phyloP scores from a whole-genome alignment of 2,113 vertebrate species.

The Cynocephalus volans region DNA sequence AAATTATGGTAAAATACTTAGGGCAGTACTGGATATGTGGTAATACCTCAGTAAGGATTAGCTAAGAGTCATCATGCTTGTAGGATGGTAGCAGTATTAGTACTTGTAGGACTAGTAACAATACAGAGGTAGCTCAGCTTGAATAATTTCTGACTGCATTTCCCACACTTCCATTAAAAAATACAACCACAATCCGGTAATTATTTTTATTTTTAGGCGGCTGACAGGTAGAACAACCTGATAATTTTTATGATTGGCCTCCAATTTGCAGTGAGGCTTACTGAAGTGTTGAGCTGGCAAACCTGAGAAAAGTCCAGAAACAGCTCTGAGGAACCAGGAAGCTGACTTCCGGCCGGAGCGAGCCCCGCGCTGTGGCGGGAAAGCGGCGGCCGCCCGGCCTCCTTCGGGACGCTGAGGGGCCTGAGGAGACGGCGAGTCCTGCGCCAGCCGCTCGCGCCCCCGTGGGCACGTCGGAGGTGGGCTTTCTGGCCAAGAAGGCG shows the following conservation, averaged over 20 bases:
- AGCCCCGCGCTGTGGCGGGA: too few species aligned
- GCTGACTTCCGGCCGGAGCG: too few species aligned
- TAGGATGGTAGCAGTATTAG: not conserved
- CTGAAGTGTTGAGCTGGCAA: not conserved
- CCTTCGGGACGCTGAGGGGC: too few species aligned
- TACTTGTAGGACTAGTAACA: not conserved
- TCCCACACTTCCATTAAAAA: not conserved
- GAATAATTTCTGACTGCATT: not conserved
- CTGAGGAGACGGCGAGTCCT: too few species aligned
- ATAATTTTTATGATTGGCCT: slow-evolving; percentile 23
- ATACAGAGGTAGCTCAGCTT: not conserved
- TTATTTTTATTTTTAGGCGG: not conserved
- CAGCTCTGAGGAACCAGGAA: not conserved
- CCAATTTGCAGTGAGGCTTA: not conserved
- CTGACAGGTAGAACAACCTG: not conserved
- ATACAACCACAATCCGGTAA: slow-evolving; percentile 21
- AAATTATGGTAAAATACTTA: slow-evolving; percentile 23
- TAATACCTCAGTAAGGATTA: not conserved
- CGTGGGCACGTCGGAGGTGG: too few species aligned
- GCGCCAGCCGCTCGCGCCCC: too few species aligned
- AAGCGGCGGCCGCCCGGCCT: too few species aligned
- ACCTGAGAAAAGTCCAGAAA: not conserved
- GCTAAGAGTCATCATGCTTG: not conserved
- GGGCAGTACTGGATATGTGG: not conserved
- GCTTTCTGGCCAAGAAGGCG: too few species aligned